A percentile compares a stretch with the other conserved stretches of the same genome.
phyloP scores from a whole-genome alignment of 2,797 vertebrate genomes.

The Avahi laniger region DNA sequence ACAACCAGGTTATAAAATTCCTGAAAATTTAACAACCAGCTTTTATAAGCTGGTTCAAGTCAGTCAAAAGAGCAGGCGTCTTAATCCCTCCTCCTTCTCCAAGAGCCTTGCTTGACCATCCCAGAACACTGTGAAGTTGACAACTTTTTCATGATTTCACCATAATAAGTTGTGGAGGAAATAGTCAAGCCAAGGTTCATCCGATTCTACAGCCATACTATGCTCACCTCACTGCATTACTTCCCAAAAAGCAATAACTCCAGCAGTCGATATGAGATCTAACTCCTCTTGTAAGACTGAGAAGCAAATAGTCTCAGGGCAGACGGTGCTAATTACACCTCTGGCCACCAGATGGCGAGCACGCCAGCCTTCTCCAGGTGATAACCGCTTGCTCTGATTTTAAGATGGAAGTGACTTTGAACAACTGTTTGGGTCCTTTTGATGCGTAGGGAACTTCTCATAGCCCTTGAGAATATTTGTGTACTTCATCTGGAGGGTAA shows the following conservation, averaged over 20 bases:
- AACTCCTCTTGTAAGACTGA: neutral
- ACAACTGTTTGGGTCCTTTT: neutral
- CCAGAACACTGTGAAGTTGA: too few species aligned
- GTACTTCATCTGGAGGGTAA: neutral
- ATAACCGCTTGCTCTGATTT: neutral
- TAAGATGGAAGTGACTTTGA: neutral
- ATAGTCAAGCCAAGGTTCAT: neutral
- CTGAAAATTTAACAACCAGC: neutral
- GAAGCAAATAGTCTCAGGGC: neutral
- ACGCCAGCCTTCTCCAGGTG: neutral
- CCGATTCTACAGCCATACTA: too few species aligned
- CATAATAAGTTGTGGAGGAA: neutral
- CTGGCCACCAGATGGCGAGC: conserved; percentile 59
- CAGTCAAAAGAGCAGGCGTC: neutral
- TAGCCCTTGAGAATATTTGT: neutral
- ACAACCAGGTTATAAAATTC: neutral
- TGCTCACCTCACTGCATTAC: neutral
- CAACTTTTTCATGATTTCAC: neutral
- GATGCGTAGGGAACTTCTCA: neutral
- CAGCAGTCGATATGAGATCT: neutral
- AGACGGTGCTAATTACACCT: neutral
- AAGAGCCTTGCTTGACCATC: neutral
- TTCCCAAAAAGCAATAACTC: neutral
- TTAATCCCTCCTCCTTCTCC: too few species aligned
- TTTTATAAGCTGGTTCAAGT: neutral